Conservation (phyloP, 2,113 vertebrate species). For the Acrocephalus kingi region DNA sequence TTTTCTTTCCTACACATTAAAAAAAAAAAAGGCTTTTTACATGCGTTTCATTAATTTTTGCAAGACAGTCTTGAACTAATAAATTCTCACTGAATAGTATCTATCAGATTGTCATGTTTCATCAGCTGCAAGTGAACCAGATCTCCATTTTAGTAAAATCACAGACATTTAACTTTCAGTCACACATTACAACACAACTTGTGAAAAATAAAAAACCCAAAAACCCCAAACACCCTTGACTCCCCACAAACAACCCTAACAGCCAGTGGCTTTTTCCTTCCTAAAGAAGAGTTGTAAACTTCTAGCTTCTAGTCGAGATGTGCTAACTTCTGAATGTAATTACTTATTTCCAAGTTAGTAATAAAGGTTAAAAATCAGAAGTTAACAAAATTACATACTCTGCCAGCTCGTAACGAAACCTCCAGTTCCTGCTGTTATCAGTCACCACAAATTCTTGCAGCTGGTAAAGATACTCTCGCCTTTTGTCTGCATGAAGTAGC, state of each 20-base stretch:
- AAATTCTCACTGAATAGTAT: not conserved
- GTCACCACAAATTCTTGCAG: slow-evolving; percentile 80
- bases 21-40: not conserved
- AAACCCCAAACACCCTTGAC: not conserved
- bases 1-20: not conserved
- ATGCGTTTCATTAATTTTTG: not conserved
- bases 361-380: not conserved
- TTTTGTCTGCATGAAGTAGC: slow-evolving; percentile 80
- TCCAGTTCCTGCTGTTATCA: slow-evolving; percentile 78
- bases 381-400: slow-evolving; percentile 68
- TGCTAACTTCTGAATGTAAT: not conserved
- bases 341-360: not conserved
- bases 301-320: not conserved
- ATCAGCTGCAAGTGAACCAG: not conserved
- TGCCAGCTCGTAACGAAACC: slow-evolving; percentile 77
- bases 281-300: not conserved
- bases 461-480: slow-evolving; percentile 79
- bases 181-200: not conserved
- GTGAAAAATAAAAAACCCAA: not conserved
- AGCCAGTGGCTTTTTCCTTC: not conserved
- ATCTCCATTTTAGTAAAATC: not conserved
- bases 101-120: not conserved
- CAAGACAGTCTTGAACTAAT: not conserved
- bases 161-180: not conserved
- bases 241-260: not conserved